Evolutionary conservation across 2,113 vertebrate species (phyloP), one percentile per base, ranked within the genome.

Genomic region (Takifugu flavidus): DNA sequence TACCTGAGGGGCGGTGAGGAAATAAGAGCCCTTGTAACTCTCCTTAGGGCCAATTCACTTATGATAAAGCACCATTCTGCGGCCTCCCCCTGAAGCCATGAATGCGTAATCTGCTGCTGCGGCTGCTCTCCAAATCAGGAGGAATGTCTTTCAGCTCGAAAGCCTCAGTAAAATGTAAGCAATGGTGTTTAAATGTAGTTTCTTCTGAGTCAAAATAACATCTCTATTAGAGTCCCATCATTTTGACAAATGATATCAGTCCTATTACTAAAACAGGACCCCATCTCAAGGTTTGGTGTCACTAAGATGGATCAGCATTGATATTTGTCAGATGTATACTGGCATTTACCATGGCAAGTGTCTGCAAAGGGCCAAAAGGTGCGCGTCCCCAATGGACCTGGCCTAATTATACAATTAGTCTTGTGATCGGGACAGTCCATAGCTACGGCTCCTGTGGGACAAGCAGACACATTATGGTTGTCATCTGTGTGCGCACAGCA

Each of bases 321-420:
- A 87, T 87, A 74, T 87, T 86, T 75, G 72, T 82, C 82, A 84
- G 74, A 80, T 85, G 72, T 82, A 70, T 82, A 59, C 82, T 87
- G 88, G 90, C 90, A 89, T 91, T 90, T 87, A 88, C 76, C 56
- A 86, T 65, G 63, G 82, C 83, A 83, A 86, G 82, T 90, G 91
- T 90, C 89, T 87, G 72, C 44, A 25, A 78, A 72, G 69, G 89
- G 86, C 77, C 84, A 87, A 89, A 80, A 88, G 89, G 87, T 87
- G 74, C 29, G 67, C 67, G 13, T 90, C 87, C 89, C 88, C 89
- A 85, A 79, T 61, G 85, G 88, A 82, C 84, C 67, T 58, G 74
- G 77, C 85, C 88, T 91, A 90, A 92, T 91, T 90, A 89, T 88
- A 90, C 88, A 88, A 91, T 92, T 90, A 90, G 89, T 91, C 89